Conservation (phyloP, 2,797 vertebrate genomes). For the Sebastes iracundus region DNA sequence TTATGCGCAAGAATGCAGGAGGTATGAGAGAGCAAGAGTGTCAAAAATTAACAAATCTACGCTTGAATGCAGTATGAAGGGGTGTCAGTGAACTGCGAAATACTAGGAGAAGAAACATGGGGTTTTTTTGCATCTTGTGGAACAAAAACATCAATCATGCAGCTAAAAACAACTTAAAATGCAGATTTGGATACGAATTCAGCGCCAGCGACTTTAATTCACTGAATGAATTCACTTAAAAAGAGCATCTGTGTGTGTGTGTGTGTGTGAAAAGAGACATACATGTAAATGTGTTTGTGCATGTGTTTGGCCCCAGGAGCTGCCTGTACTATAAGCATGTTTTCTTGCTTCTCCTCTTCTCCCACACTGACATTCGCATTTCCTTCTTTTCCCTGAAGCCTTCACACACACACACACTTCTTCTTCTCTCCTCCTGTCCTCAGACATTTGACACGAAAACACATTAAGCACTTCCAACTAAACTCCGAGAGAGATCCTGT, state of each 20-base stretch:
- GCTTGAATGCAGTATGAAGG: constrained; percentile 5
- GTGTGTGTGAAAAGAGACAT: constrained; percentile 3
- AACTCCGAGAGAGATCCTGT: constrained; percentile 10
- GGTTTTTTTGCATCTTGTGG: background rate
- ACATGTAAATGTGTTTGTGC: background rate
- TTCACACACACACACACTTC: background rate
- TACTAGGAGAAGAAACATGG: background rate
- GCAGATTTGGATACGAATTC: background rate
- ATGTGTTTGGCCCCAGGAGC: background rate
- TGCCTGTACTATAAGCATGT: constrained; percentile 1
- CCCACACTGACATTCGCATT: constrained; percentile 4
- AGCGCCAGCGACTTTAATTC: background rate
- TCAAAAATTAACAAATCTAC: constrained; percentile 24
- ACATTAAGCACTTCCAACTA: background rate
- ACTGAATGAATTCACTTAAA: background rate
- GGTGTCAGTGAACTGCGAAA: constrained; percentile 10
- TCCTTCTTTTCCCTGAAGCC: background rate
- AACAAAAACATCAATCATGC: background rate
- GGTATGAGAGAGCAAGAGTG: constrained; percentile 8
- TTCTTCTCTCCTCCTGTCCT: background rate
- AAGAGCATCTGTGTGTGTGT: background rate
- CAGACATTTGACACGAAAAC: constrained; percentile 4
- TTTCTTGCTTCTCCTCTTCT: background rate
- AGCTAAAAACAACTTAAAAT: constrained; percentile 12
- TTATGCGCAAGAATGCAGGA: background rate